Evolutionary conservation across 1,140 invertebrate species (phyloP), one percentile per base, ranked within the genome.

Genomic region (Solen grandis): DNA sequence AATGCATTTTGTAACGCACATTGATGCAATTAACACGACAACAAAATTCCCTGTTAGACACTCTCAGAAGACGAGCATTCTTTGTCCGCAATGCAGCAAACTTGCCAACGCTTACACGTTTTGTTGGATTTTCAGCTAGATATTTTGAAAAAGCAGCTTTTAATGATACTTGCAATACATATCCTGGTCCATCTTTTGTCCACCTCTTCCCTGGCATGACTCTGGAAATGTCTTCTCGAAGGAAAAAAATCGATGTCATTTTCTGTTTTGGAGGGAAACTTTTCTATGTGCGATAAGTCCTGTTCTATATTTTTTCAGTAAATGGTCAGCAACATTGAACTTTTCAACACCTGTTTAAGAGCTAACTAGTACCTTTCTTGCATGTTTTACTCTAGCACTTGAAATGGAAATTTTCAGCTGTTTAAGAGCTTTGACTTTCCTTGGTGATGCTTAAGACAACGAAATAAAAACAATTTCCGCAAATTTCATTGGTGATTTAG

Each of bases 11-110:
- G 81, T 83, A 77, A 29, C 76, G 57, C 1, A 78, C 35, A 62
- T 85, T 83, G 29, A 83, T 31, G 31, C 84, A 83, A 35, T 83
- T 77, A 13, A 68, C 63, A 81, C 84, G 81, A 38, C 75, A 73
- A 62, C 82, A 83, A 54, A 60, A 78, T 60, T 83, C 46, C 57
- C 82, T 66, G 25, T 74, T 38, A 35, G 69, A 46, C 35, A 66
- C 38, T 19, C 50, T 57, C 10, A 78, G 27, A 57, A 65, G 36
- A 29, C 74, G 27, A 0, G 78, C 81, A 78, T 76, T 72, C 41
- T 72, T 76, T 66, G 66, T 68, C n/a, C 74, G 25, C 22, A 78
- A 62, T 55, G 81, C 55, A n/a, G 74, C 57, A 70, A 78, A 83
- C 35, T 63, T 77, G 31, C 65, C 63, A 46, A 82, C 46, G 22